phyloP scores from a whole-genome alignment of 92 coral and sea anemone genomes.

The Bergia sp. region DNA sequence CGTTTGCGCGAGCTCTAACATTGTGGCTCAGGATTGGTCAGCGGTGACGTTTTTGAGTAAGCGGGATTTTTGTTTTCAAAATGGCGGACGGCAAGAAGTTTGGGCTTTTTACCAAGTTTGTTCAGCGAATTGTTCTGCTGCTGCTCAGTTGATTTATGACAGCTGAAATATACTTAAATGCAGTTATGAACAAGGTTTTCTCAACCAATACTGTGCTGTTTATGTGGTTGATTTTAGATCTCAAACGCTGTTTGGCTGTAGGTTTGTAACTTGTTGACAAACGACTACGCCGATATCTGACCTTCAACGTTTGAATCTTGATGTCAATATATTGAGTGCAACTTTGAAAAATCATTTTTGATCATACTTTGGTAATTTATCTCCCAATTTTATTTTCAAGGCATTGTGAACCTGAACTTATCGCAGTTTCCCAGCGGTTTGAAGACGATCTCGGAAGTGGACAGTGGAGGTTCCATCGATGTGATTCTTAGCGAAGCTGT shows the following conservation, averaged over 20 bases:
- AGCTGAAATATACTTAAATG: not conserved
- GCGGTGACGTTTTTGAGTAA: conserved; percentile 8
- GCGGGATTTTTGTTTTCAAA: conserved; percentile 42
- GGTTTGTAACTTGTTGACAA: conserved; percentile 1
- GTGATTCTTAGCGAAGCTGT: conserved; percentile 33
- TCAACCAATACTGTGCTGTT: not conserved
- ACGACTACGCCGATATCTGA: not conserved
- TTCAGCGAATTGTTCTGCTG: not conserved
- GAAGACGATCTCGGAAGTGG: conserved; percentile 24
- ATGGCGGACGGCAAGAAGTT: conserved; percentile 36
- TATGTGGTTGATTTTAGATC: not conserved
- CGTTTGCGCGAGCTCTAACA: conserved; percentile 1
- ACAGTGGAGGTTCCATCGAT: conserved; percentile 17
- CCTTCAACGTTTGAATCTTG: not conserved
- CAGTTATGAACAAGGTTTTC: not conserved
- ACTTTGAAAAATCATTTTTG: not conserved
- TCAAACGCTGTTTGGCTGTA: conserved; percentile 14
- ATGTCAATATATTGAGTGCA: not conserved
- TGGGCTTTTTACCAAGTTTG: not conserved
- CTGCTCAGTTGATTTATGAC: not conserved
- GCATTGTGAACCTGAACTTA: conserved; percentile 2
- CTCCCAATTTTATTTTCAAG: not conserved
- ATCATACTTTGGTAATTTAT: not conserved
- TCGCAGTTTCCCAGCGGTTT: conserved; percentile 13
- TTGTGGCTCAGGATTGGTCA: conserved; percentile 17